phyloP scores from a whole-genome alignment of 2,888 invertebrate species.

The Linyphia triangularis region DNA sequence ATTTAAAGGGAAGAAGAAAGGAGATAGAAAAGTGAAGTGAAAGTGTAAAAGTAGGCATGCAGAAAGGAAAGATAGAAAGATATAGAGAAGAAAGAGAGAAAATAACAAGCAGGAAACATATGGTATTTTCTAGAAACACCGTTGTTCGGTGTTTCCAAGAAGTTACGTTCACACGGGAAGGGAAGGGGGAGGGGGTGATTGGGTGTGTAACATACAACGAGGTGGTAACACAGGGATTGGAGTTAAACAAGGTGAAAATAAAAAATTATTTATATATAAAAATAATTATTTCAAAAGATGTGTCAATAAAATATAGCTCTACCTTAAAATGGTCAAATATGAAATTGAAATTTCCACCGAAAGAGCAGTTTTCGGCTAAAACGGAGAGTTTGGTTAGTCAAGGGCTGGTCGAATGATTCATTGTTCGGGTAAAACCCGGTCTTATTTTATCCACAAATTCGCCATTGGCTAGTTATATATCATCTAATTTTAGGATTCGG shows the following conservation, averaged over 20 bases:
- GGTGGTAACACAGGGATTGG: not conserved
- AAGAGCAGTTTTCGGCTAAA: constrained; percentile 66
- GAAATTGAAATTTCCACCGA: constrained; percentile 69
- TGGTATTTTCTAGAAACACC: constrained; percentile 22
- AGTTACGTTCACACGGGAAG: not conserved
- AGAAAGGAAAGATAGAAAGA: constrained; percentile 17
- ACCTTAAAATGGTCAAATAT: constrained; percentile 74
- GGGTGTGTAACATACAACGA: constrained; percentile 17
- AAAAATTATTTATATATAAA: constrained; percentile 32
- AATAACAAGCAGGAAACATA: not conserved
- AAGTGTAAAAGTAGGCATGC: constrained; percentile 42
- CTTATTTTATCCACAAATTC: not conserved
- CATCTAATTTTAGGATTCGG: constrained; percentile 28
- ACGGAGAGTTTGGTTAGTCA: constrained; percentile 70
- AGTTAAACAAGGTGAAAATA: constrained; percentile 35
- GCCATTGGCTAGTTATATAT: not conserved
- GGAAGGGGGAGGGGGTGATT: constrained; percentile 16
- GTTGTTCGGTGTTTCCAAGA: constrained; percentile 17
- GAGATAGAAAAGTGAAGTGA: constrained; percentile 34
- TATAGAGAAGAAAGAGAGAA: constrained; percentile 19
- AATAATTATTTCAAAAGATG: constrained; percentile 44
- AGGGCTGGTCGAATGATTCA: constrained; percentile 13
- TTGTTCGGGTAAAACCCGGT: constrained; percentile 71
- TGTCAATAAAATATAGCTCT: constrained; percentile 69
- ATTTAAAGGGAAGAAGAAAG: constrained; percentile 27